Evolutionary conservation across 2,797 vertebrate species (phyloP), one percentile per base, ranked within the genome.

Genomic region (Scolopax bukidnonensis): DNA sequence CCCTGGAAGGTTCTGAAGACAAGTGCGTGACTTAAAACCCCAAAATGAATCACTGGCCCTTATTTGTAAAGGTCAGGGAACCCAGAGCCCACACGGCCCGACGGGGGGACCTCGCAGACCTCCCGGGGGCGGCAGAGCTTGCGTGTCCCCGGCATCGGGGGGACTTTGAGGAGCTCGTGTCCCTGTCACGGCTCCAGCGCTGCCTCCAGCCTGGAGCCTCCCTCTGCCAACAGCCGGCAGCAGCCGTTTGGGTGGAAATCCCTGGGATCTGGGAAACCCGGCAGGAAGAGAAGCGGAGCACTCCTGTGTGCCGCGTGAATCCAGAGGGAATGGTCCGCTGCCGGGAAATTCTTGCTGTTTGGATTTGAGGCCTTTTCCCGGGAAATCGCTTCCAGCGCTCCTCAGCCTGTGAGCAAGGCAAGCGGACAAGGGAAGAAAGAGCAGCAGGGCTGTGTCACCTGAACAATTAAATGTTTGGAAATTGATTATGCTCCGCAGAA

Each of bases 401-500:
- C 71, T 57, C 83, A 87, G 87, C 71, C 83, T 73, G 74, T 67
- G 92, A 48, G 41, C 45, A 1, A 56, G 85, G 96, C 92, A 93
- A 89, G 36, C 54, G 95, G 85, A 78, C 69, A 51, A 80, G 90
- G 84, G 32, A 70, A 89, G 41, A 48, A 64, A 71, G 94, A 96
- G 87, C 93, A 89, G 93, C 95, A 88, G 96, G 95, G 79, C 36
- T 18, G 69, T 51, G 89, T 87, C 91, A 90, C 76, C 89, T 94
- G 95, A 87, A 82, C 86, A 96, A 96, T 91, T 71, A 84, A 93
- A 76, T 84, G 93, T 91, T 92, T 90, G 71, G 92, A 83, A 93
- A 96, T 96, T 85, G 97, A 95, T 96, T 95, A 73, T 89, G 87
- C 93, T 93, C 94, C 93, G 95, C 88, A 84, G 95, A 97, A 97